phyloP scores from a whole-genome alignment of 2,113 vertebrate genomes.

The Nibea albiflora region DNA sequence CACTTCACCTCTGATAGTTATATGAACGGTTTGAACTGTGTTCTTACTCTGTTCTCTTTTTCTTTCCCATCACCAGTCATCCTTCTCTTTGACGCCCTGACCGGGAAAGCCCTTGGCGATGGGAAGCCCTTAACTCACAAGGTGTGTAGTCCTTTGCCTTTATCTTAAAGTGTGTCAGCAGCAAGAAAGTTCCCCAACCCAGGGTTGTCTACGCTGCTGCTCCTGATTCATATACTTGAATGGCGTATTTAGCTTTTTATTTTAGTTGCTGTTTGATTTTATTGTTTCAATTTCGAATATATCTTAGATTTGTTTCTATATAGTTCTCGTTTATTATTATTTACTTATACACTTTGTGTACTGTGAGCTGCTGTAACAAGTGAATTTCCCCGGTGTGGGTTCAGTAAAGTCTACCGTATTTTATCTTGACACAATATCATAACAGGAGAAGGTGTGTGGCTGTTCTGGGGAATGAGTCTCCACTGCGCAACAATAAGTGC shows the following conservation, averaged over 20 bases:
- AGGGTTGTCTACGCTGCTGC: background rate
- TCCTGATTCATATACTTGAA: too few species aligned
- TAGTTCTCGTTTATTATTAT: too few species aligned
- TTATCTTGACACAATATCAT: too few species aligned
- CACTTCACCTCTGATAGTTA: background rate
- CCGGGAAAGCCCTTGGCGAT: constrained; percentile 92
- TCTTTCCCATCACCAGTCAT: constrained; percentile 83
- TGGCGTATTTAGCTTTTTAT: too few species aligned
- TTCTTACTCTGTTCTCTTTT: constrained; percentile 16
- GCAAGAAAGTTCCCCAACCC: background rate
- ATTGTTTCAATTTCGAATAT: too few species aligned
- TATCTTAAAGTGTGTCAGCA: background rate
- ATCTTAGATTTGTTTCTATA: too few species aligned
- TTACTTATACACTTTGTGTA: too few species aligned
- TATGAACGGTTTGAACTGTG: background rate
- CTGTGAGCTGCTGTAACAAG: too few species aligned
- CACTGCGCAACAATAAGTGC: background rate
- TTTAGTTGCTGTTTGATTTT: too few species aligned
- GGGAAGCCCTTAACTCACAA: constrained; percentile 93
- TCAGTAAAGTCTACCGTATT: too few species aligned
- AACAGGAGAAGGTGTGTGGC: background rate
- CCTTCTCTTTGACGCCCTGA: constrained; percentile 93
- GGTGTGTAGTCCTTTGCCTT: constrained; percentile 79
- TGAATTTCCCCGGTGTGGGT: too few species aligned
- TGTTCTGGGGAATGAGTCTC: background rate